Percentiles rank a stretch among this genome's conserved stretches.
These are phyloP conservation scores for Epicampocera succincta DNA, from an alignment of 2,888 invertebrate genomes.

Conservation along the genomic window DNA sequence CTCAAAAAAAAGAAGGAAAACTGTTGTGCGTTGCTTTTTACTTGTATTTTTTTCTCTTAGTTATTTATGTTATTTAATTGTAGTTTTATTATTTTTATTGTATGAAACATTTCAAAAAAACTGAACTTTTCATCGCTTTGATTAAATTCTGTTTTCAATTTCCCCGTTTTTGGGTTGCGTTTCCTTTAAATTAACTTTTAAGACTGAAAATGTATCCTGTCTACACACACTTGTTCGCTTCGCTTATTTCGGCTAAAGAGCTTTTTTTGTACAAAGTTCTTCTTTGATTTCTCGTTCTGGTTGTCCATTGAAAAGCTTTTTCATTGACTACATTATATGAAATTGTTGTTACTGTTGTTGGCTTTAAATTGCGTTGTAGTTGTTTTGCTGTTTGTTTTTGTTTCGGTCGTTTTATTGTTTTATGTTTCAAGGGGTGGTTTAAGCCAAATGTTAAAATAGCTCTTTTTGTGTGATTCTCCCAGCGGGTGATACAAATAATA, in stretches of 20 bases:
- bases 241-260: conserved; percentile 70
- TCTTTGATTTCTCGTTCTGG: conserved; percentile 5
- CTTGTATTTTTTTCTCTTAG: not conserved
- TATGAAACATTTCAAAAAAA: conserved; percentile 14
- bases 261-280: conserved; percentile 46
- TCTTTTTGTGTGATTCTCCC: not conserved
- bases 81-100: conserved; percentile 25
- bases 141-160: conserved; percentile 34
- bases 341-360: conserved; percentile 38
- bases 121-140: conserved; percentile 32
- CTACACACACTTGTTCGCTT: conserved; percentile 81
- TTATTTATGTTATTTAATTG: not conserved
- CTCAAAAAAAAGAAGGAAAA: not conserved
- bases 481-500: too few species aligned
- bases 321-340: conserved; percentile 66
- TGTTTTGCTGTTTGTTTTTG: conserved; percentile 62
- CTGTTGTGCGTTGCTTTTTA: conserved; percentile 32
- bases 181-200: conserved; percentile 71
- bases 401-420: conserved; percentile 19
- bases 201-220: conserved; percentile 71
- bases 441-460: not conserved
- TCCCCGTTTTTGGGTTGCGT: conserved; percentile 67
- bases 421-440: conserved; percentile 20
- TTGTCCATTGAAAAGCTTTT: conserved; percentile 71
- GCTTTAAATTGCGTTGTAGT: conserved; percentile 49